A percentile compares a stretch with the other conserved stretches of the same genome.
phyloP scores from a whole-genome alignment of 1,140 invertebrate species.

The Theocolax elegans region DNA sequence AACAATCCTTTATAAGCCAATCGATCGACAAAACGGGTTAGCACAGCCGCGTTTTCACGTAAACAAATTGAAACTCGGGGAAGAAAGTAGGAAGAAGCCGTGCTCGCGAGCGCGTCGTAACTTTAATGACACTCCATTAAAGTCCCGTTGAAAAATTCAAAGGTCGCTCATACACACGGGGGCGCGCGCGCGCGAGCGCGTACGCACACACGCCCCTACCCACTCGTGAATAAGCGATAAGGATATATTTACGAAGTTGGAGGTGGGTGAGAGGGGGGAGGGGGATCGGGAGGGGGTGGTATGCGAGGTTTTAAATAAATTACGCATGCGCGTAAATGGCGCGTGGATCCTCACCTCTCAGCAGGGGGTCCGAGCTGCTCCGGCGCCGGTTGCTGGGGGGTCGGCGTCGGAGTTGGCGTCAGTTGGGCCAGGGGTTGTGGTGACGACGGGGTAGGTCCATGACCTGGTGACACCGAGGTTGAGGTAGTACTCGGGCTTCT shows the following conservation, averaged over 20 bases:
- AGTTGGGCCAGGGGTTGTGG: conserved; percentile 8
- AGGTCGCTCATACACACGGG: conserved; percentile 34
- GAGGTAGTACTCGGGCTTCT: conserved; percentile 65
- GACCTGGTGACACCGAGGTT: conserved; percentile 53
- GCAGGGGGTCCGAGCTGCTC: conserved; percentile 57
- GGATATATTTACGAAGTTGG: conserved; percentile 63
- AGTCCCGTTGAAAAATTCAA: conserved; percentile 57
- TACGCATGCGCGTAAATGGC: conserved; percentile 63
- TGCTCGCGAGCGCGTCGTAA: conserved; percentile 31
- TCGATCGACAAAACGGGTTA: no score
- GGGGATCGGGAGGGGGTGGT: neutral
- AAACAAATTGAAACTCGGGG: no score
- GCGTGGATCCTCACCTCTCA: conserved; percentile 64
- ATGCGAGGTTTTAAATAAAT: conserved; percentile 69
- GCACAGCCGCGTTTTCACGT: no score
- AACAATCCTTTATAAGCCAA: no score
- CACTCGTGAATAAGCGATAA: conserved; percentile 66
- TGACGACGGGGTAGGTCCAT: conserved; percentile 10
- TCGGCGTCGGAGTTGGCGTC: conserved; percentile 13
- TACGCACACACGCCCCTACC: conserved; percentile 50
- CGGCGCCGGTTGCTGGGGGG: conserved; percentile 53
- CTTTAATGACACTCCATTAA: conserved; percentile 55
- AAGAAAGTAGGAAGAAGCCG: conserved; percentile 23
- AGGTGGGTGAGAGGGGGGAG: neutral
- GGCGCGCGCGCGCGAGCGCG: conserved; percentile 30